Evolutionary conservation across 2,113 vertebrate species (phyloP).

Genomic region (Anguilla japonica): DNA sequence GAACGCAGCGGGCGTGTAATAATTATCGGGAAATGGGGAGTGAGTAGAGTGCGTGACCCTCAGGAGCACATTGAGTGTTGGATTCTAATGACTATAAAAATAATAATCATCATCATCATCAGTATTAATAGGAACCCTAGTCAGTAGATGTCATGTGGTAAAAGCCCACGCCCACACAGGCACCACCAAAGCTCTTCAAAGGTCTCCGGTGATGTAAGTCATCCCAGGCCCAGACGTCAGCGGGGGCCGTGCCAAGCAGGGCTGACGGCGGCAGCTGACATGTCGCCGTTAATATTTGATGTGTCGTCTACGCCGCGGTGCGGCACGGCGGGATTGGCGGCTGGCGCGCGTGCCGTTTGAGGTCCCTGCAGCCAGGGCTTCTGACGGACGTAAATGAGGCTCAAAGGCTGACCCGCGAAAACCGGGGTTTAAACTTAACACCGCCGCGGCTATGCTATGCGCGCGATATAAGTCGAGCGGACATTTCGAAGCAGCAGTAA

Average conservation of each 20-base stretch:
- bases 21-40: neutral
- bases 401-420: neutral
- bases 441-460: too few relatives aligned
- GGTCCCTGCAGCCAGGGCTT: neutral
- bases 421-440: neutral
- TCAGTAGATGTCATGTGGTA: too few relatives aligned
- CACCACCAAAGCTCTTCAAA: neutral
- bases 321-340: neutral
- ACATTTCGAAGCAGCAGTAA: too few relatives aligned
- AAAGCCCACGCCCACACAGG: too few relatives aligned
- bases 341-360: neutral
- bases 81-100: neutral
- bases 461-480: too few relatives aligned
- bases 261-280: neutral
- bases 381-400: too few relatives aligned
- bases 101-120: neutral
- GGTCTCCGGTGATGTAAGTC: neutral
- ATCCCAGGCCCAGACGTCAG: neutral
- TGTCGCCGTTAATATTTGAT: constrained; percentile 14
- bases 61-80: too few relatives aligned
- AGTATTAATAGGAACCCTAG: too few relatives aligned
- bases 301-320: too few relatives aligned
- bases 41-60: too few relatives aligned
- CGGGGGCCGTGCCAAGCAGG: neutral
- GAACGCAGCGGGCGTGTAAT: constrained; percentile 22